Evolutionary conservation across 2,113 vertebrate species (phyloP).

Genomic region (Uria aalge): DNA sequence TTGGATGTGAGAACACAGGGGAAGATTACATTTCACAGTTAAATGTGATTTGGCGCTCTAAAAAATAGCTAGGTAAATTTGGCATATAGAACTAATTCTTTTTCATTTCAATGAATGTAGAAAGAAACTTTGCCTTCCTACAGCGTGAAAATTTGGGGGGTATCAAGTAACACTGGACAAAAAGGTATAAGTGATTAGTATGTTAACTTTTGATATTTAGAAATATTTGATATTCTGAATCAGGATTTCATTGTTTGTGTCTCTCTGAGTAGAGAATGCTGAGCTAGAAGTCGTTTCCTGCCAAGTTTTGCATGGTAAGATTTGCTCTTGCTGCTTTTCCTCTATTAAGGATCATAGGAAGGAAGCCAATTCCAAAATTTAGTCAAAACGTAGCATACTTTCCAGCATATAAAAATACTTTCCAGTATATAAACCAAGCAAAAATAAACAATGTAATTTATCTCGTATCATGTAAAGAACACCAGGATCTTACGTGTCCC

Average conservation of each 20-base stretch:
- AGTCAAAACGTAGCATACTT: neutral
- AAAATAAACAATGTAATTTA: neutral
- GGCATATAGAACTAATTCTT: neutral
- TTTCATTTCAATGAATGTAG: neutral
- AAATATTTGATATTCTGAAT: neutral
- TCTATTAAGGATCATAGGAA: neutral
- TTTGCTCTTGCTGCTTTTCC: neutral
- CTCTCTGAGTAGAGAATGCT: neutral
- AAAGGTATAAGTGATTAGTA: neutral
- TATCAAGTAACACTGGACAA: neutral
- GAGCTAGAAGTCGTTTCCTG: neutral
- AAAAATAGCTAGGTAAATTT: neutral
- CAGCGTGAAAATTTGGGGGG: neutral
- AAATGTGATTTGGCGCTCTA: neutral
- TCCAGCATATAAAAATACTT: neutral
- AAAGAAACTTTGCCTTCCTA: neutral
- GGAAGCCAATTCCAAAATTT: neutral
- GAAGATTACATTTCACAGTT: neutral
- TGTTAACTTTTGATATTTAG: neutral
- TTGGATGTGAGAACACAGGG: neutral
- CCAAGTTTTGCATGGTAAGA: neutral
- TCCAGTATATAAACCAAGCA: neutral
- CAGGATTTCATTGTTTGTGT: neutral
- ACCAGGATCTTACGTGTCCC: neutral
- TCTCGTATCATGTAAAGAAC: neutral